Percentiles rank a stretch among this genome's conserved stretches.
These are phyloP conservation scores for Papilio machaon DNA, from an alignment of 1,140 invertebrate genomes.

Conservation along the genomic window DNA sequence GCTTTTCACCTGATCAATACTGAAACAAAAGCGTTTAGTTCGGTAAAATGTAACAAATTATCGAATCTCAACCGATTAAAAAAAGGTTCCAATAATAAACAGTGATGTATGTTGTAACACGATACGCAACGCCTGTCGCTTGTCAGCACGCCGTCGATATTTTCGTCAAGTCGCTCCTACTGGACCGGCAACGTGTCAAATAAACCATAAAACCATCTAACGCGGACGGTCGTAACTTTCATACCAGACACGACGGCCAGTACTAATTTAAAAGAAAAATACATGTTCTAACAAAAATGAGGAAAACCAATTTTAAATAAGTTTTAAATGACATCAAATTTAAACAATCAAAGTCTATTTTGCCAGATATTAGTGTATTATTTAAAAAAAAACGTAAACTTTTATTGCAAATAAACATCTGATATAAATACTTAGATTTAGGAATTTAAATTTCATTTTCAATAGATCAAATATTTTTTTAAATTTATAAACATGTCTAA, in stretches of 20 bases:
- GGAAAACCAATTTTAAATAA: neutral
- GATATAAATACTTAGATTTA: too few relatives aligned
- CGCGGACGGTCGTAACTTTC: conserved; percentile 31
- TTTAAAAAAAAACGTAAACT: too few relatives aligned
- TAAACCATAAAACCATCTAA: conserved; percentile 60
- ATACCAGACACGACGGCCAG: neutral
- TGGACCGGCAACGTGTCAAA: conserved; percentile 56
- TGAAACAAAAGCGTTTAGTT: too few relatives aligned
- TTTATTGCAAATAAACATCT: too few relatives aligned
- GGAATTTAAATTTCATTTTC: too few relatives aligned
- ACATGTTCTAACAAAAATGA: neutral
- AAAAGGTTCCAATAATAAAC: conserved; percentile 6
- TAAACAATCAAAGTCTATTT: neutral
- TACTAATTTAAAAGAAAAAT: neutral
- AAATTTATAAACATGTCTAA: neutral
- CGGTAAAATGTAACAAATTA: neutral
- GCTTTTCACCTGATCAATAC: too few relatives aligned
- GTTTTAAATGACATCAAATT: neutral
- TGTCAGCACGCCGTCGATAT: conserved; percentile 68
- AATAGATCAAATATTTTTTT: too few relatives aligned
- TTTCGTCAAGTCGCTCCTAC: conserved; percentile 60
- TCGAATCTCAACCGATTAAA: conserved; percentile 31
- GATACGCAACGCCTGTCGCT: conserved; percentile 62
- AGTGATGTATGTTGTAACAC: conserved; percentile 51
- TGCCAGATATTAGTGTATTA: neutral